Evolutionary conservation across 2,113 vertebrate species (phyloP).

Genomic region (Chitala chitala): DNA sequence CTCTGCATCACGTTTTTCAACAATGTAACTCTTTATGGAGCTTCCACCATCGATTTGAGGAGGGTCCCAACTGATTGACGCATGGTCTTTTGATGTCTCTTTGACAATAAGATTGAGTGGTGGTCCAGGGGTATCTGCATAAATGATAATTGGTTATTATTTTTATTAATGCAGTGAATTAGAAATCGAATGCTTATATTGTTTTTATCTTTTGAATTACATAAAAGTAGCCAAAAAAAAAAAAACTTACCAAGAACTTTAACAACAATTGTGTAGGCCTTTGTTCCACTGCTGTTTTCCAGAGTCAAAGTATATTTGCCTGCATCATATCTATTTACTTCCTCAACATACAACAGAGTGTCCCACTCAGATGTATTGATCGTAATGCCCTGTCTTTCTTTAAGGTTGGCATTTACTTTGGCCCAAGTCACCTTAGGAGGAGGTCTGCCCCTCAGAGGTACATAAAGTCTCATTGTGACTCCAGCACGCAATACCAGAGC

Average conservation of each 20-base stretch:
- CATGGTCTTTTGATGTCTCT: slow-evolving; percentile 82
- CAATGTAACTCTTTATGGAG: slow-evolving; percentile 87
- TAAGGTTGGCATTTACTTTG: slow-evolving; percentile 81
- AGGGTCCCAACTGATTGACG: slow-evolving; percentile 84
- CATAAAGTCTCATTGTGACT: slow-evolving; percentile 93
- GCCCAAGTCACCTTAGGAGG: slow-evolving; percentile 90
- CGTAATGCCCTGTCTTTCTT: slow-evolving; percentile 80
- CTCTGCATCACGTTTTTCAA: slow-evolving; percentile 94
- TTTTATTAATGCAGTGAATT: not conserved
- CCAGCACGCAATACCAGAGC: slow-evolving; percentile 86
- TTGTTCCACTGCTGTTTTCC: slow-evolving; percentile 90
- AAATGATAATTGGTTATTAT: not conserved
- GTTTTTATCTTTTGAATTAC: too few species aligned
- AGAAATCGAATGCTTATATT: too few species aligned
- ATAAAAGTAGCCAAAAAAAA: too few species aligned
- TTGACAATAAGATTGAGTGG: slow-evolving; percentile 84
- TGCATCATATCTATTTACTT: slow-evolving; percentile 90
- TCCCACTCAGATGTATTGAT: slow-evolving; percentile 94
- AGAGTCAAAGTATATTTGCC: slow-evolving; percentile 89
- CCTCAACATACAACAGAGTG: slow-evolving; percentile 82
- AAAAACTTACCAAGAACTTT: slow-evolving; percentile 88
- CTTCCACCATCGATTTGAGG: slow-evolving; percentile 90
- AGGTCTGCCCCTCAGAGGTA: slow-evolving; percentile 89
- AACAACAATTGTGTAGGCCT: slow-evolving; percentile 87
- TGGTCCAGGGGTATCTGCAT: slow-evolving; percentile 88